These are phyloP conservation scores for Mechanitis messenoides DNA, from an alignment of 2,888 invertebrate species.

Conservation along the genomic window DNA sequence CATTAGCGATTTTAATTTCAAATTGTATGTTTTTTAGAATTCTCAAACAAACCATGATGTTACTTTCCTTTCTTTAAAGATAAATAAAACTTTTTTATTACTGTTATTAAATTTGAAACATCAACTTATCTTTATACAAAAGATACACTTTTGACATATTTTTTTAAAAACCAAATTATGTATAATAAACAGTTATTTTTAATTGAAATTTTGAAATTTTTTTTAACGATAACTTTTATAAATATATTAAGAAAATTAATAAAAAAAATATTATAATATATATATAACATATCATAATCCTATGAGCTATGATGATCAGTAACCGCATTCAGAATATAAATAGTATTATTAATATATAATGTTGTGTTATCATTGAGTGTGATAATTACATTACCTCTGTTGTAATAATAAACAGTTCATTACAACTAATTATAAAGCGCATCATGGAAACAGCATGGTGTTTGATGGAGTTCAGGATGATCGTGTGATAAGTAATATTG, in stretches of 20 bases:
- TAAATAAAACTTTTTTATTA: neutral
- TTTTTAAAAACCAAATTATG: too few species aligned
- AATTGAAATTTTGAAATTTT: neutral
- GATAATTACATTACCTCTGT: conserved; percentile 55
- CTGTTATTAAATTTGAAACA: too few species aligned
- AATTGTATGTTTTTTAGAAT: conserved; percentile 57
- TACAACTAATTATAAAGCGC: conserved; percentile 27
- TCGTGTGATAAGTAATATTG: neutral
- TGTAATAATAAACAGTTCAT: conserved; percentile 49
- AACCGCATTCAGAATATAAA: conserved; percentile 26
- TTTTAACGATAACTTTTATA: neutral
- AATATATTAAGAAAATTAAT: neutral
- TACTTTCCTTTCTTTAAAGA: conserved; percentile 34
- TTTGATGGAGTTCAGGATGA: conserved; percentile 18
- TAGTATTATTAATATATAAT: conserved; percentile 22
- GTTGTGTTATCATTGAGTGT: conserved; percentile 46
- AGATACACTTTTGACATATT: too few species aligned
- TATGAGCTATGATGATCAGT: neutral
- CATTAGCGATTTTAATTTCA: conserved; percentile 76
- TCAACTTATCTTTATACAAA: too few species aligned
- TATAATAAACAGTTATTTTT: too few species aligned
- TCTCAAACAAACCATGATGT: conserved; percentile 57
- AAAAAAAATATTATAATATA: neutral
- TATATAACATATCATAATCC: neutral
- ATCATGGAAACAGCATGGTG: conserved; percentile 20